Base-by-base conservation (phyloP, 2,797 vertebrate genomes). In the Mionectes olivaceus region DNA sequence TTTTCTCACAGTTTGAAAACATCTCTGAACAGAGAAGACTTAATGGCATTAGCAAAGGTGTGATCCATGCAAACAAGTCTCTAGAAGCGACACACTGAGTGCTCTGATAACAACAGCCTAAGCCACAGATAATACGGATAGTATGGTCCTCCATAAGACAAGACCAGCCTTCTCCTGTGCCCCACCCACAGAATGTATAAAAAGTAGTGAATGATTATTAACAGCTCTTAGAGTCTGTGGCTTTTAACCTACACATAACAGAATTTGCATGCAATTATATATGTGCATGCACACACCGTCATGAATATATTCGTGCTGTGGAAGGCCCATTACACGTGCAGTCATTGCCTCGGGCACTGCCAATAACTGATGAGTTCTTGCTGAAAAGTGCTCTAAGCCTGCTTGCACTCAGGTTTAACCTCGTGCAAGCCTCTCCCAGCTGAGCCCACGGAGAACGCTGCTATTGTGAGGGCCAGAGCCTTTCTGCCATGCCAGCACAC, bases 401-500 rank as follows among this genome's bases (percentile, higher is more conserved):
- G 41, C 64, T 24, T 25, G 47, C 10, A 1, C 76, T 41, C 64
- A 83, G 53, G 78, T 93, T 92, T 76, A 81, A 73, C 80, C 37
- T n/a, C 9, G 22, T 52, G 53, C 52, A 57, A 28, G 83, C 79
- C 67, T 88, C 84, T 74, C 52, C 46, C 91, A 91, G 84, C 89
- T 63, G 76, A 95, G 67, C 7, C 83, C 78, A 5, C 7, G 9
- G 87, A 95, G 91, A 95, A 95, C 2, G 2, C 28, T 0, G 14
- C 91, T 94, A 88, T 93, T 94, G 95, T 94, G 85, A 82, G 67
- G 64, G 68, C 49, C 67, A 24, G 87, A 86, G 86, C 52, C 82
- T 11, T n/a, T 52, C 92, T 95, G 84, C 87, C 71, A 52, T 83
- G 76, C 73, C 89, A 76, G 84, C 69, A 21, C 53, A 86, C 3